These are phyloP conservation scores for Stramonita haemastoma DNA, from an alignment of 2,888 invertebrate species.

Conservation along the genomic window DNA sequence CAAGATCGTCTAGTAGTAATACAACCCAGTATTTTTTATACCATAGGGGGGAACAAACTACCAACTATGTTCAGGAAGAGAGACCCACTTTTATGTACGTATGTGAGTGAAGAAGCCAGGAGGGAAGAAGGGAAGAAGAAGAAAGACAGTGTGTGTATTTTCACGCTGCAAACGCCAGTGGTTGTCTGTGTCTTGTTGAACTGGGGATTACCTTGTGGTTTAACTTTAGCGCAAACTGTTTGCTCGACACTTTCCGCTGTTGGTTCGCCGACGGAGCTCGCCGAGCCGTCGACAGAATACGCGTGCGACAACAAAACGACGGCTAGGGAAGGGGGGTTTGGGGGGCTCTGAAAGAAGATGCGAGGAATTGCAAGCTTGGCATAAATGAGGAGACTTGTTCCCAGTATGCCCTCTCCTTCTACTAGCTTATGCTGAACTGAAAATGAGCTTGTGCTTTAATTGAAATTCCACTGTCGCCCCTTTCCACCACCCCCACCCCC, in stretches of 20 bases:
- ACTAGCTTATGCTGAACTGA: neutral
- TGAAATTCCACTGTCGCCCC: slow-evolving; percentile 13
- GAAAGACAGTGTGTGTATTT: slow-evolving; percentile 20
- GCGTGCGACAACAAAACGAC: neutral
- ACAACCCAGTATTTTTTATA: too few species aligned
- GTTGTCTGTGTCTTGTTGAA: neutral
- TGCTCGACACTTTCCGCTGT: slow-evolving; percentile 20
- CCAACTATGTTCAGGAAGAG: neutral
- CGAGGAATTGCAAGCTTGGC: slow-evolving; percentile 9
- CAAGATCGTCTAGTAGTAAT: too few species aligned
- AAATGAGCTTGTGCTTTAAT: slow-evolving; percentile 19
- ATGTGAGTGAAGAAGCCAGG: neutral
- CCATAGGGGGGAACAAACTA: neutral
- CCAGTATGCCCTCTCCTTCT: neutral
- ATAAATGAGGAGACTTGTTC: neutral
- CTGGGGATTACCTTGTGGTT: slow-evolving; percentile 22
- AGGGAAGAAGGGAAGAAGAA: neutral
- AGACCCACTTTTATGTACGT: too few species aligned
- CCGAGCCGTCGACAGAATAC: neutral
- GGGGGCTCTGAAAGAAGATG: neutral
- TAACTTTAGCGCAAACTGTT: slow-evolving; percentile 31
- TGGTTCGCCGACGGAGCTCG: slow-evolving; percentile 12
- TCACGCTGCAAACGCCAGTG: neutral
- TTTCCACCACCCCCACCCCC: neutral
- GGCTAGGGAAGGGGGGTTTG: neutral